A percentile compares a stretch with the other conserved stretches of the same genome.
Evolutionary conservation across 1,140 invertebrate species (phyloP).

Genomic region (Temnothorax curvispinosus): DNA sequence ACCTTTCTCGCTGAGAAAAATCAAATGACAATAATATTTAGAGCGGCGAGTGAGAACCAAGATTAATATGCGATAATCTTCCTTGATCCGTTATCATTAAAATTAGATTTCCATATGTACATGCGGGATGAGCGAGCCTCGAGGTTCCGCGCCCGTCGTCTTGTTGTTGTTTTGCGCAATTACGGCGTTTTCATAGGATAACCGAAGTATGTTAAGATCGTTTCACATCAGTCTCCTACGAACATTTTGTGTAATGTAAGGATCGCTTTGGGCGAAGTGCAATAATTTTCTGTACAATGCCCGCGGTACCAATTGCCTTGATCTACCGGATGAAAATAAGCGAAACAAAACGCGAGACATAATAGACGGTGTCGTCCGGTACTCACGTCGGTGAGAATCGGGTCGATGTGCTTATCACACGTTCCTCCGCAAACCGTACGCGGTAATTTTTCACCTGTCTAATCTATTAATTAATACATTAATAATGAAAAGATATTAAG

Average conservation of each 20-base stretch:
- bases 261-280: constrained; percentile 56
- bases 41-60: not conserved
- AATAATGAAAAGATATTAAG: constrained; percentile 43
- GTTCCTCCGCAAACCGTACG: constrained; percentile 22
- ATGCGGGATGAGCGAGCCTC: constrained; percentile 31
- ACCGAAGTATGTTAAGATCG: constrained; percentile 55
- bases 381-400: constrained; percentile 54
- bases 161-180: constrained; percentile 52
- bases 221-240: constrained; percentile 54
- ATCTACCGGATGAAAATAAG: constrained; percentile 61
- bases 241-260: constrained; percentile 62
- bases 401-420: constrained; percentile 57
- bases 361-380: constrained; percentile 57
- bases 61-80: constrained; percentile 23
- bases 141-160: constrained; percentile 10
- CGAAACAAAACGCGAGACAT: constrained; percentile 51
- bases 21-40: constrained; percentile 13
- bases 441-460: constrained; percentile 43
- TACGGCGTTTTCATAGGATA: constrained; percentile 36
- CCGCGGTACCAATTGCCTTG: constrained; percentile 60
- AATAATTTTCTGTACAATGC: constrained; percentile 59
- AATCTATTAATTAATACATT: constrained; percentile 47
- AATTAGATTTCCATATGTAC: constrained; percentile 54
- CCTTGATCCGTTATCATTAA: constrained; percentile 50
- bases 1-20: not conserved